A percentile compares a stretch with the other conserved stretches of the same genome.
Conservation (phyloP, 1,140 invertebrate genomes). For the Venturia canescens region DNA sequence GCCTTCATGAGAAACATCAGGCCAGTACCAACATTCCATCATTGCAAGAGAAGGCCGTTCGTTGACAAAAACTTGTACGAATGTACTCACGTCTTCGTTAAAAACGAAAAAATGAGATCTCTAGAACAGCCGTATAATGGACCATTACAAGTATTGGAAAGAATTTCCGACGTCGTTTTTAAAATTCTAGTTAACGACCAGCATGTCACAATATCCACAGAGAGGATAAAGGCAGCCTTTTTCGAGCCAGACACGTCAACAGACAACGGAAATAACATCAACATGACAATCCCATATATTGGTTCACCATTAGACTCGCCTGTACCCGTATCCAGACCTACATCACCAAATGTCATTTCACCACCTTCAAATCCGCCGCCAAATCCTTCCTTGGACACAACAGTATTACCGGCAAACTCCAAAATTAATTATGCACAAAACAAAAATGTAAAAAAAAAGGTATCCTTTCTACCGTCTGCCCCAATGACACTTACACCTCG, state of each 20-base stretch:
- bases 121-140: conserved; percentile 42
- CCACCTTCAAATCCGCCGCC: neutral
- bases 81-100: conserved; percentile 57
- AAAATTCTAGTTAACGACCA: conserved; percentile 46
- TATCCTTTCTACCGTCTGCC: neutral
- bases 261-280: neutral
- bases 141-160: conserved; percentile 52
- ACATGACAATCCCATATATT: no score
- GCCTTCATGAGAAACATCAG: conserved; percentile 39
- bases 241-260: neutral
- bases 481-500: conserved; percentile 6
- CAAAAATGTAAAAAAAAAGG: neutral
- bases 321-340: neutral
- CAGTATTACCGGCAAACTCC: neutral
- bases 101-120: conserved; percentile 35
- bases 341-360: neutral
- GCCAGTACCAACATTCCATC: conserved; percentile 12
- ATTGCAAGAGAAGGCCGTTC: conserved; percentile 24
- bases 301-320: neutral
- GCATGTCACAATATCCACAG: conserved; percentile 33
- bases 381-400: neutral
- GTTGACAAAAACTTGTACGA: conserved; percentile 46
- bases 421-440: neutral
- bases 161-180: conserved; percentile 45
- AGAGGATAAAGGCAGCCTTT: conserved; percentile 48